A percentile compares a stretch with the other conserved stretches of the same genome.
phyloP scores from a whole-genome alignment of 2,113 vertebrate species.

The Jacana jacana region DNA sequence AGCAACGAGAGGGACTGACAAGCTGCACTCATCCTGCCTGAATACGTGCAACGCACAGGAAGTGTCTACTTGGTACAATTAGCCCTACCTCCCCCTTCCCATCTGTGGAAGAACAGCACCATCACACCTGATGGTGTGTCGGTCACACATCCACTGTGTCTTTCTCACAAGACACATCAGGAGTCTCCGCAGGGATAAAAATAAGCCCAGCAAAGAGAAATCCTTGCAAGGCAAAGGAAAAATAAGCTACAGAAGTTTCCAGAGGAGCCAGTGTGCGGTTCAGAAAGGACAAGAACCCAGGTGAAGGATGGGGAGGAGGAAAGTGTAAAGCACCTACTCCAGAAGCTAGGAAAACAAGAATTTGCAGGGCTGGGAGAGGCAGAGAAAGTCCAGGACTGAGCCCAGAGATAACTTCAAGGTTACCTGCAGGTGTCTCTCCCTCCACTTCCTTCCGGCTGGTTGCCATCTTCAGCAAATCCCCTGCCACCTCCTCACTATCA shows the following conservation, averaged over 20 bases:
- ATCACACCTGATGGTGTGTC: not conserved
- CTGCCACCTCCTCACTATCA: not conserved
- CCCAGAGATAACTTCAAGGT: not conserved
- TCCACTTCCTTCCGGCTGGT: not conserved
- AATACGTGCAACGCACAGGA: not conserved
- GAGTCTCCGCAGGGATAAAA: not conserved
- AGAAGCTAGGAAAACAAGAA: not conserved
- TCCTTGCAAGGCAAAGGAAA: not conserved
- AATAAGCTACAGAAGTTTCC: not conserved
- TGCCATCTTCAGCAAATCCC: not conserved
- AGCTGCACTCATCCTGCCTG: not conserved
- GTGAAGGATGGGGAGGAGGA: not conserved
- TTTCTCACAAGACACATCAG: not conserved
- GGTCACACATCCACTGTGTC: fast-evolving
- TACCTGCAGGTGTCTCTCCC: not conserved
- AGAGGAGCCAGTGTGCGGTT: not conserved
- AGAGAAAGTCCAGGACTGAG: not conserved
- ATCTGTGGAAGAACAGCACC: not conserved
- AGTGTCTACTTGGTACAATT: not conserved
- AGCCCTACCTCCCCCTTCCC: not conserved
- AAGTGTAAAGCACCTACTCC: not conserved
- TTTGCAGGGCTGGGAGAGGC: not conserved
- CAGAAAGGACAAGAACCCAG: not conserved
- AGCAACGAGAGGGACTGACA: not conserved
- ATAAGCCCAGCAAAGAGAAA: not conserved